Base-by-base conservation (phyloP, 2,888 invertebrate genomes). In the Microctonus hyperodae region DNA sequence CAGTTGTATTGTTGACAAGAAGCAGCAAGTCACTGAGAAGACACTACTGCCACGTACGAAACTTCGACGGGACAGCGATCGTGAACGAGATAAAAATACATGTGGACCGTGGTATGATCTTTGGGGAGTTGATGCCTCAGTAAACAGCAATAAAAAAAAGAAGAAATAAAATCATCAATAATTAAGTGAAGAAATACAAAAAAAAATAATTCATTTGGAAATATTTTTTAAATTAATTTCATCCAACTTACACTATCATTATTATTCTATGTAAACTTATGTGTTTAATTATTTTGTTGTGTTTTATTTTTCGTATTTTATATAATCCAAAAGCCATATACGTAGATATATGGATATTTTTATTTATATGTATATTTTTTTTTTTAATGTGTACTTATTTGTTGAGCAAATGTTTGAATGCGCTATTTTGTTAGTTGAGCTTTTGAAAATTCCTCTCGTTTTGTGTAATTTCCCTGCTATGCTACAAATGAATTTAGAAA, bases 51-150 rank as follows among this genome's bases (percentile, higher is more conserved):
- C 92, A 0, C 87, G 92, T 66, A 92, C 92, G 1, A 92, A 92
- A 79, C 83, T 91, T 56, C 83, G 90, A 60, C 90, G 91, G 78
- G 79, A 86, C 78, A 73, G 83, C 79, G 79, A 85, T 80, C 74
- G 79, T 76, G 77, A 86, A 77, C 81, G 75, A 78, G 85, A 74
- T 10, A 81, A 81, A 44, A 92, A 92, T 78, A 91, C 90, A 73
- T 94, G 93, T 81, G 94, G 94, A 0, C 94, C 94, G 0, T 94
- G 94, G 94, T 94, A 94, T 79, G 94, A 95, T 84, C 87, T 94
- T 70, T 95, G 94, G 94, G 94, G 91, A 33, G 87, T 90, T 66
- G 92, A 92, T 83, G 87, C 90, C 50, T 90, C 90, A 33, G 89
- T 90, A 75, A 87, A 87, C 81, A 88, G 88, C 78, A 88, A 87